Evolutionary conservation across 2,797 vertebrate genomes (phyloP), one percentile per base, ranked within the genome.

Genomic region (Merluccius polli): DNA sequence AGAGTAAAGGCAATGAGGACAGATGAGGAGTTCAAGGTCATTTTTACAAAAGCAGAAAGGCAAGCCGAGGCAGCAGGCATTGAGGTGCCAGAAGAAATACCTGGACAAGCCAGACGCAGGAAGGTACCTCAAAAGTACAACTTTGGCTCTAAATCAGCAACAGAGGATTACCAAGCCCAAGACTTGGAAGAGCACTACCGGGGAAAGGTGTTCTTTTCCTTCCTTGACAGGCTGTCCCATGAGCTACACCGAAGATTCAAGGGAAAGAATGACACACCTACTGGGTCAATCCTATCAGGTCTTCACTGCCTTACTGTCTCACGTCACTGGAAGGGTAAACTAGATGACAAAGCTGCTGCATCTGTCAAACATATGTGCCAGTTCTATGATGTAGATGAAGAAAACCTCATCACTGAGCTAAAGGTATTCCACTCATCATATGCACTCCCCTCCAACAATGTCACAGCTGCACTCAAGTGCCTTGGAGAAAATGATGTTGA

Each of bases 1-100:
- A 31, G 27, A 69, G 70, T 73, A 21, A 72, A 77, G 27, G 75
- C 75, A 73, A 73, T 65, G 75, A 77, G 75, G 71, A 77, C 27
- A 9, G 48, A 77, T 77, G 44, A 74, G 29, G 73, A 33, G 30
- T 65, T 74, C 30, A 63, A 74, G 73, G 27, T 74, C 32, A 30
- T 72, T 36, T 76, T 76, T 71, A 33, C 68, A 59, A 72, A 76
- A 76, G 75, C 75, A 35, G 72, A 76, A 59, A 31, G 21, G 10
- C 31, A 70, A 33, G 41, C 75, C 24, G 69, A n/a, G 8, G 72
- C 72, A 52, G 72, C 72, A 30, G 41, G 41, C 36, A 73, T 59
- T 52, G 36, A 73, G 41, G 72, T 73, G 1, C 72, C 27, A 52
- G 41, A 48, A 15, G 24, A 73, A 52, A 59, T 59, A 48, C 72